Conservation (phyloP, 2,888 invertebrate species). For the Caenorhabditis imperialis region DNA sequence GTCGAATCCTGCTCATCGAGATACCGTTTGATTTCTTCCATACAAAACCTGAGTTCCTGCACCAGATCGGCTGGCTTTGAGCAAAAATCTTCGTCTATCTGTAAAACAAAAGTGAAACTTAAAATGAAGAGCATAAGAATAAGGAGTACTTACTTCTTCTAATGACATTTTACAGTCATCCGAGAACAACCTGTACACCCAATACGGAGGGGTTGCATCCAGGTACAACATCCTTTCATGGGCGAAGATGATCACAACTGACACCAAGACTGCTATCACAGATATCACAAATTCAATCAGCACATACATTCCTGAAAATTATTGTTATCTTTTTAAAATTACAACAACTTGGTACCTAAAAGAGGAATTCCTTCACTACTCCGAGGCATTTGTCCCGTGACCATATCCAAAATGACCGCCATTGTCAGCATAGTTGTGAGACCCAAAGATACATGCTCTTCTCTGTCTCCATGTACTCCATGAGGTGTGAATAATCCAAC, state of each 20-base stretch:
- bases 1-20: constrained; percentile 61
- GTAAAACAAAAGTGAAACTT: constrained; percentile 13
- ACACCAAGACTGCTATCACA: constrained; percentile 63
- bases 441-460: constrained; percentile 68
- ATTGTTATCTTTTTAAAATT: neutral
- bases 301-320: constrained; percentile 62
- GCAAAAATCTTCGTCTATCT: constrained; percentile 64
- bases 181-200: constrained; percentile 56
- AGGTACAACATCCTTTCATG: constrained; percentile 66
- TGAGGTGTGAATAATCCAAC: constrained; percentile 70
- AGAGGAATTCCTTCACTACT: constrained; percentile 67
- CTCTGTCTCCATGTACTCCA: constrained; percentile 66
- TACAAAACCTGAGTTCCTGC: constrained; percentile 65
- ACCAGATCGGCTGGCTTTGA: constrained; percentile 59
- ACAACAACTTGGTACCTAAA: constrained; percentile 35
- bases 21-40: constrained; percentile 58
- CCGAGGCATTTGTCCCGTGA: constrained; percentile 67
- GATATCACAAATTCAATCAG: constrained; percentile 66
- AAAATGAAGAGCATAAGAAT: neutral
- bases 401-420: constrained; percentile 71
- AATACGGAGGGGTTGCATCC: constrained; percentile 58
- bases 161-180: constrained; percentile 52
- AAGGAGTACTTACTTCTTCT: constrained; percentile 40
- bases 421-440: constrained; percentile 70
- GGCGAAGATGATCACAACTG: constrained; percentile 64